These are phyloP conservation scores for Notarius lentiginosus DNA, from an alignment of 2,113 vertebrate genomes.

Conservation along the genomic window DNA sequence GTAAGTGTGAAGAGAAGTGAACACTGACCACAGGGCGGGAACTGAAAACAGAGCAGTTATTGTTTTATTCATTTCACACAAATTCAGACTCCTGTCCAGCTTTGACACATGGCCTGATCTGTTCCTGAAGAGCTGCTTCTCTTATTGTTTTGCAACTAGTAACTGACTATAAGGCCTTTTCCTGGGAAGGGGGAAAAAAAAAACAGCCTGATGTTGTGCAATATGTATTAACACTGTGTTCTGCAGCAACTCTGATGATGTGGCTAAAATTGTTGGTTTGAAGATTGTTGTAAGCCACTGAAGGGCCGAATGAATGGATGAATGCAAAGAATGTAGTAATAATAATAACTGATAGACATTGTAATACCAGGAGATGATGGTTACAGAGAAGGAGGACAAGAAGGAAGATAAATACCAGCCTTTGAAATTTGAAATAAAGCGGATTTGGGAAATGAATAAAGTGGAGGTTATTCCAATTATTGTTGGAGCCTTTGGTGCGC, in stretches of 20 bases:
- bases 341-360: too few relatives aligned
- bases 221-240: slow-evolving; percentile 3
- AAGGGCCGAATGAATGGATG: too few relatives aligned
- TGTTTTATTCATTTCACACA: slow-evolving; percentile 23
- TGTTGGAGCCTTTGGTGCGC: too few relatives aligned
- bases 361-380: too few relatives aligned
- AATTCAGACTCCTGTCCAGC: slow-evolving; percentile 19
- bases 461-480: too few relatives aligned
- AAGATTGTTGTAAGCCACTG: neutral
- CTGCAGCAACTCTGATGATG: neutral
- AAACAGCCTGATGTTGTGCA: slow-evolving; percentile 2
- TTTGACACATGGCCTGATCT: slow-evolving; percentile 13
- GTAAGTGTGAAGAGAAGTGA: slow-evolving; percentile 22
- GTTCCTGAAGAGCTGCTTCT: slow-evolving; percentile 37
- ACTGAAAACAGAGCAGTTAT: slow-evolving; percentile 23
- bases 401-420: too few relatives aligned
- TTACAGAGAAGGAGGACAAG: too few relatives aligned
- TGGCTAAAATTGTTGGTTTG: neutral
- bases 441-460: too few relatives aligned
- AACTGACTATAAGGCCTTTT: slow-evolving; percentile 9
- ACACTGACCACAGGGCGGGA: slow-evolving; percentile 3
- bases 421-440: too few relatives aligned
- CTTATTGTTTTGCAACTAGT: slow-evolving; percentile 7
- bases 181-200: too few relatives aligned
- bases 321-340: too few relatives aligned